Base-by-base conservation (phyloP, 1,140 invertebrate species). In the Phthorimaea operculella region DNA sequence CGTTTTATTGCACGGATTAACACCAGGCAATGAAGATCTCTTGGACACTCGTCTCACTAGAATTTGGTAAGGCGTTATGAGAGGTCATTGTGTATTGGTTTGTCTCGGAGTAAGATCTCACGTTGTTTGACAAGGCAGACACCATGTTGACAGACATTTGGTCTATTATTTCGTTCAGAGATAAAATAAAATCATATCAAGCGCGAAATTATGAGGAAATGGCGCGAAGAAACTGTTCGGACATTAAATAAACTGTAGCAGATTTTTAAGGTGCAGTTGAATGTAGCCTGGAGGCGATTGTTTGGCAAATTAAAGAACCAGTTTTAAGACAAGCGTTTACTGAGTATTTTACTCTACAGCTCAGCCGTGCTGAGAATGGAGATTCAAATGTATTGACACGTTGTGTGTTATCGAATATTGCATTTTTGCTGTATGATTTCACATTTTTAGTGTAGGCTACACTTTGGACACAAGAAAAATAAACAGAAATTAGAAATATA, bases 1-100 rank as follows among this genome's bases (percentile, higher is more conserved):
- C 33, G 17, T 45, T 54, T 44, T 44, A 28, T 55, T 55, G 33
- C 15, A 47, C 15, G 28, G 33, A 39, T 39, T 12, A 39, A 39
- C 3, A 39, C 36, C 36, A n/a, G 36, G n/a, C n/a, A 5, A 39
- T 12, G 10, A 12, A 12, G 36, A 39, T 10, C 36, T 39, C 3
- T n/a, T 2, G n/a, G 1, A n/a, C n/a, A n/a, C n/a, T 39, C 33
- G 6, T 39, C 10, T 12, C 1, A 10, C 1, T 2, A 10, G n/a
- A 39, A 5, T 12, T 39, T 39, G 36, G 10, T 39, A 4, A 39
- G n/a, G 10, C 10, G n/a, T 4, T 39, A 39, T 2, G 21, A 39
- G 36, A n/a, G 36, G 36, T 39, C 36, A 12, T 39, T 39, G 1
- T 3, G n/a, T 12, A 2, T 47, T 47, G 44, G 44, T 16, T 9